Percentiles rank a stretch among this genome's conserved stretches.
Conservation (phyloP, 2,797 vertebrate genomes). For the Fistularia tabacaria region DNA sequence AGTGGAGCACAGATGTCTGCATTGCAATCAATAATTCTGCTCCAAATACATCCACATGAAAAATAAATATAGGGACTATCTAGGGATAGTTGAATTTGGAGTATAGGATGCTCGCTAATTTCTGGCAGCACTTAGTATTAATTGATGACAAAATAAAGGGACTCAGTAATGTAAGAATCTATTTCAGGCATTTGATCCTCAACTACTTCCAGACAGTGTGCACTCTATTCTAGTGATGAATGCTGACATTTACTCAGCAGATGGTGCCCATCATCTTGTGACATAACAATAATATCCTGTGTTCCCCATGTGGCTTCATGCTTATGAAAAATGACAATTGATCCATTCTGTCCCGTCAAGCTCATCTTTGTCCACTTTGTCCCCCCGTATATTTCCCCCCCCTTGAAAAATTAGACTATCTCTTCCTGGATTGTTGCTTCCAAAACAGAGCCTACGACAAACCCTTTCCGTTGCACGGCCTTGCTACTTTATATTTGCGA, state of each 20-base stretch:
- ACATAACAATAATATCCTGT: constrained; percentile 60
- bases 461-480: too few relatives aligned
- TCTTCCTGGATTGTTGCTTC: too few relatives aligned
- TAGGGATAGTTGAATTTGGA: too few relatives aligned
- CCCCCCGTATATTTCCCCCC: background rate
- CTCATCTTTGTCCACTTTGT: background rate
- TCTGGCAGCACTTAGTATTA: too few relatives aligned
- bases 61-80: too few relatives aligned
- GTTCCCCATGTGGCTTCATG: constrained; percentile 43
- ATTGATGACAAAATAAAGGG: background rate
- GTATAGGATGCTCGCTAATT: too few relatives aligned
- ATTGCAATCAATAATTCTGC: too few relatives aligned
- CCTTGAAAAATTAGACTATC: background rate
- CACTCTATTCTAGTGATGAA: constrained; percentile 57
- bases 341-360: constrained; percentile 18
- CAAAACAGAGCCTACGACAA: too few relatives aligned
- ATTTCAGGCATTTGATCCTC: constrained; percentile 3
- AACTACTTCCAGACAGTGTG: constrained; percentile 49
- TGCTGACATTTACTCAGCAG: constrained; percentile 60
- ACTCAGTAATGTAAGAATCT: background rate
- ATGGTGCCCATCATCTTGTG: constrained; percentile 39
- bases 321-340: constrained; percentile 25
- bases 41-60: too few relatives aligned
- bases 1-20: too few relatives aligned
- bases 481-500: too few relatives aligned